Evolutionary conservation across 2,888 invertebrate species (phyloP).

Genomic region (Agrotis puta): DNA sequence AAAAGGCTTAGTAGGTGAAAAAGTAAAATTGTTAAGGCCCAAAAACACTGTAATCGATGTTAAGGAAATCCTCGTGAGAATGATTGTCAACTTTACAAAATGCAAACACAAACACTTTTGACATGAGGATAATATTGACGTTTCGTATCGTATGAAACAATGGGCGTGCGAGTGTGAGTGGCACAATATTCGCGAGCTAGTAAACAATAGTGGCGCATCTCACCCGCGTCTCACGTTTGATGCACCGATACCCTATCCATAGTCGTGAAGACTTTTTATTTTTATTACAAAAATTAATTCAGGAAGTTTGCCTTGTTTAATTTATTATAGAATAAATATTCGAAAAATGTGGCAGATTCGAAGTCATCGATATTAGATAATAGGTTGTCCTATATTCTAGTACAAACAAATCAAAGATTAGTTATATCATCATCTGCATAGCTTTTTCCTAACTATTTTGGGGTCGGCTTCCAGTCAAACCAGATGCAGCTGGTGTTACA

Average conservation of each 20-base stretch:
- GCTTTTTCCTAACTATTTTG: no score
- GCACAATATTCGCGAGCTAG: constrained; percentile 73
- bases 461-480: no score
- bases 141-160: constrained; percentile 38
- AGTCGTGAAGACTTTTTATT: constrained; percentile 37
- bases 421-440: no score
- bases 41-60: no score
- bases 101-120: neutral
- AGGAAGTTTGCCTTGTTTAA: neutral
- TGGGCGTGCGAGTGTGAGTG: constrained; percentile 61
- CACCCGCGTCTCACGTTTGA: constrained; percentile 70
- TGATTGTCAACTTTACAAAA: neutral
- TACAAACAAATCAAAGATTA: no score
- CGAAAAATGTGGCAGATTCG: neutral
- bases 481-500: no score
- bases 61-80: no score
- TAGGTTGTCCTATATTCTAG: no score
- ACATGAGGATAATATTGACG: constrained; percentile 12
- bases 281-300: neutral
- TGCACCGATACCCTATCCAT: constrained; percentile 67
- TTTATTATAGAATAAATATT: no score
- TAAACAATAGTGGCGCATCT: constrained; percentile 74
- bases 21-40: no score
- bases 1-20: no score
- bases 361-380: no score